A percentile compares a stretch with the other conserved stretches of the same genome.
These are phyloP conservation scores for Steatornis caripensis DNA, from an alignment of 2,113 vertebrate species.

Conservation along the genomic window DNA sequence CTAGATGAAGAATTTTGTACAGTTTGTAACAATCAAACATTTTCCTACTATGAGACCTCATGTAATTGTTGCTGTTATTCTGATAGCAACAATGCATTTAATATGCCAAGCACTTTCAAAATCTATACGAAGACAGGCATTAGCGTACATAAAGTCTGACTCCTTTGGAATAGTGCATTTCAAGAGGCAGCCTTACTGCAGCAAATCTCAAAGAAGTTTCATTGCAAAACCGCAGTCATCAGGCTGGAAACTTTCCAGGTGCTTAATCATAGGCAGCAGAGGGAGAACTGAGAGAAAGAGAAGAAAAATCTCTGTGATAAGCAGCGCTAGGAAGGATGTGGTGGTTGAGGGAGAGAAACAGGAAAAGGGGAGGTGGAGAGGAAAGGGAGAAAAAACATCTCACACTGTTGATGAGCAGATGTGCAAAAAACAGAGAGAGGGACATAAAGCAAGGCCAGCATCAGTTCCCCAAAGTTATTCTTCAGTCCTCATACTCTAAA, in stretches of 20 bases:
- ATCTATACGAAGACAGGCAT: background rate
- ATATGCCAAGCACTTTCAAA: background rate
- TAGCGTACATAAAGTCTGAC: background rate
- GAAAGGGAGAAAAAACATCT: constrained; percentile 1
- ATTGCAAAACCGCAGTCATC: constrained; percentile 2
- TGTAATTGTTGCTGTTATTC: background rate
- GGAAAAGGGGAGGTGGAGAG: constrained; percentile 41
- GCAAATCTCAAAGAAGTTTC: background rate
- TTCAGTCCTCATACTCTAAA: background rate
- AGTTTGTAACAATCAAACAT: background rate
- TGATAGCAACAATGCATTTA: background rate
- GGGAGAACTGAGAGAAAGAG: background rate
- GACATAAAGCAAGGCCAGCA: background rate
- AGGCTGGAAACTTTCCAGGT: constrained; percentile 8
- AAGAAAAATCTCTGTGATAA: background rate
- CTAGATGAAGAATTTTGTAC: background rate
- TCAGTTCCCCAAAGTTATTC: background rate
- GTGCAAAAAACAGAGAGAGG: background rate
- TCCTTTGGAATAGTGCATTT: background rate
- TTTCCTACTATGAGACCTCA: background rate
- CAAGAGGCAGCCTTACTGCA: background rate
- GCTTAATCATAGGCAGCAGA: background rate
- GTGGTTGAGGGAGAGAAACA: background rate
- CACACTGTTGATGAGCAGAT: background rate
- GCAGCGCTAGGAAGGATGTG: constrained; percentile 23